These are phyloP conservation scores for Hydropotes inermis DNA, from an alignment of 2,113 vertebrate genomes.

Conservation along the genomic window DNA sequence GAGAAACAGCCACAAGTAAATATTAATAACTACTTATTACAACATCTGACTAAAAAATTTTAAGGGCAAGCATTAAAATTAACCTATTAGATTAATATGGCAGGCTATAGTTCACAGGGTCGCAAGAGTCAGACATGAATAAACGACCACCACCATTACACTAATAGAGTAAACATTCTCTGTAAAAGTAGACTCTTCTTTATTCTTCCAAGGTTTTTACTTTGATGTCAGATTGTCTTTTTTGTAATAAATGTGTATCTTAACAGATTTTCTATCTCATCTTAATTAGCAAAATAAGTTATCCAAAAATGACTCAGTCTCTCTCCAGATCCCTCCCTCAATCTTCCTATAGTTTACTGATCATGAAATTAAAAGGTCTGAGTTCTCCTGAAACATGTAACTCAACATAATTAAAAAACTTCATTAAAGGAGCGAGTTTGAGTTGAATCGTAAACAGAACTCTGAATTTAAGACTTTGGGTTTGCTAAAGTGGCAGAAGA, in stretches of 20 bases:
- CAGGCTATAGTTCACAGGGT: not conserved
- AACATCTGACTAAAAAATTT: not conserved
- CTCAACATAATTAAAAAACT: not conserved
- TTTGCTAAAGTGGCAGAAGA: not conserved
- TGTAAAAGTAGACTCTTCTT: not conserved
- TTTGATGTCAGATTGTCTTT: not conserved
- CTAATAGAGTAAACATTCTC: not conserved
- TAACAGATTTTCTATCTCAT: not conserved
- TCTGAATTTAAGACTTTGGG: not conserved
- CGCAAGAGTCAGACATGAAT: not conserved
- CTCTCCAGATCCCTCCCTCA: not conserved
- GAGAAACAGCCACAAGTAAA: not conserved
- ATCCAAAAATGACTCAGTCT: not conserved
- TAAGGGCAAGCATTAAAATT: not conserved
- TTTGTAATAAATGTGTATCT: not conserved
- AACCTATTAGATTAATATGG: not conserved
- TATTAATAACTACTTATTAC: not conserved
- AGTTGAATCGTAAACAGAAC: not conserved
- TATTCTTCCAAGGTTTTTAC: not conserved
- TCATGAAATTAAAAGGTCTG: not conserved
- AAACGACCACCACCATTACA: not conserved
- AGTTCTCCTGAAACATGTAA: not conserved
- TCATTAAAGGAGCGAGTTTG: not conserved
- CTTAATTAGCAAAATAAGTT: slow-evolving; percentile 16
- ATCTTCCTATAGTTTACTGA: not conserved